These are phyloP conservation scores for Gandaritis pyraliata DNA, from an alignment of 2,888 invertebrate genomes.

Conservation along the genomic window DNA sequence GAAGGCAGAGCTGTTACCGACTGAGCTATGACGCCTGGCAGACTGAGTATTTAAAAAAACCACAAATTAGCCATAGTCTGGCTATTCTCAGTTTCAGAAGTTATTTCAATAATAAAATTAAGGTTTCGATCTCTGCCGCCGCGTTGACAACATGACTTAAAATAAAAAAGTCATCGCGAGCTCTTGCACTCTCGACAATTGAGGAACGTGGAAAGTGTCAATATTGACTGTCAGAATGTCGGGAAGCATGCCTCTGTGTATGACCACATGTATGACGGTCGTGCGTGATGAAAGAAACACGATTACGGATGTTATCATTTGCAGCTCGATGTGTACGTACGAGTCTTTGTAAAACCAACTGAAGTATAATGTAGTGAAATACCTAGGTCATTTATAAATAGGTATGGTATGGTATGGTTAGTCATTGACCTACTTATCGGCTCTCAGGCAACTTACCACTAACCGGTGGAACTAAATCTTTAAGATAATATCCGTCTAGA, in stretches of 20 bases:
- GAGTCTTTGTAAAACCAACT: too few species aligned
- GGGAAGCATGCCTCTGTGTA: conserved; percentile 36
- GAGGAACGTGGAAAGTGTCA: conserved; percentile 56
- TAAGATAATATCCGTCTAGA: conserved; percentile 31
- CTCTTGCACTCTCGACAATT: conserved; percentile 12
- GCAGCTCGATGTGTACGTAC: too few species aligned
- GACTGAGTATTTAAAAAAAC: too few species aligned
- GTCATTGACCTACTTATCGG: conserved; percentile 24
- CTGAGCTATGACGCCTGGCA: too few species aligned
- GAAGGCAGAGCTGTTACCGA: too few species aligned
- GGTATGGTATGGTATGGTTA: background rate
- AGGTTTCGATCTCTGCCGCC: too few species aligned
- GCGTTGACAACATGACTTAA: background rate
- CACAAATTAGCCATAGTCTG: too few species aligned
- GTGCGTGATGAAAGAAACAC: conserved; percentile 26
- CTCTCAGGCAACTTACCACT: background rate
- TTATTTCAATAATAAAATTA: too few species aligned
- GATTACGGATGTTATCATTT: conserved; percentile 22
- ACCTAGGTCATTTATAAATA: background rate
- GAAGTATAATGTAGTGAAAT: background rate
- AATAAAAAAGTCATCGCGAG: background rate
- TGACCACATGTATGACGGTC: background rate
- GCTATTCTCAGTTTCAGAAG: too few species aligned
- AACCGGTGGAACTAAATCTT: conserved; percentile 35
- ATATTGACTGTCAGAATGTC: conserved; percentile 46